Conservation (phyloP, 2,888 invertebrate species). For the Caenorhabditis imperialis region DNA sequence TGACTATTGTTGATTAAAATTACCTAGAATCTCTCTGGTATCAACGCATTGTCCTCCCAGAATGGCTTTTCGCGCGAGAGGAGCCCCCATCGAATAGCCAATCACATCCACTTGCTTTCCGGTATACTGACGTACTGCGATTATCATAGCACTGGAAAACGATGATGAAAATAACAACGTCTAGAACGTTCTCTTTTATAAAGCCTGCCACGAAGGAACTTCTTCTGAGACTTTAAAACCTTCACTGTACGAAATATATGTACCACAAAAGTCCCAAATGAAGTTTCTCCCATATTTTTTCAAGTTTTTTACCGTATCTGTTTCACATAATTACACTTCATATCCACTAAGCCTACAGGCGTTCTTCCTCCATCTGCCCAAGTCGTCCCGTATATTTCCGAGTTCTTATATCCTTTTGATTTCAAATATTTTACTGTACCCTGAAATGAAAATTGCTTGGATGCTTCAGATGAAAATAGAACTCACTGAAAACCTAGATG, state of each 20-base stretch:
- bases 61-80: constrained; percentile 74
- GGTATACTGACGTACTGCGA: constrained; percentile 76
- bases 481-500: constrained; percentile 54
- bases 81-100: constrained; percentile 77
- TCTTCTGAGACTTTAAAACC: no score
- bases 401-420: constrained; percentile 67
- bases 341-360: constrained; percentile 74
- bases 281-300: no score
- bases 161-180: no score
- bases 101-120: constrained; percentile 75
- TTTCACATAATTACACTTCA: constrained; percentile 77
- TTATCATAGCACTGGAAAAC: constrained; percentile 74
- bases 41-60: constrained; percentile 73
- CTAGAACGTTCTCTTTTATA: no score
- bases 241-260: no score
- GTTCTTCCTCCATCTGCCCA: constrained; percentile 77
- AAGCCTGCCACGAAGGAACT: no score
- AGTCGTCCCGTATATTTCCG: constrained; percentile 75
- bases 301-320: constrained; percentile 76
- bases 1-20: not conserved
- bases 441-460: no score
- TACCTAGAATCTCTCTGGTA: constrained; percentile 70
- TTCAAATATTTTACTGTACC: constrained; percentile 64
- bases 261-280: no score
- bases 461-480: no score